Evolutionary conservation across 2,888 invertebrate species (phyloP).

Genomic region (Limenitis camilla): DNA sequence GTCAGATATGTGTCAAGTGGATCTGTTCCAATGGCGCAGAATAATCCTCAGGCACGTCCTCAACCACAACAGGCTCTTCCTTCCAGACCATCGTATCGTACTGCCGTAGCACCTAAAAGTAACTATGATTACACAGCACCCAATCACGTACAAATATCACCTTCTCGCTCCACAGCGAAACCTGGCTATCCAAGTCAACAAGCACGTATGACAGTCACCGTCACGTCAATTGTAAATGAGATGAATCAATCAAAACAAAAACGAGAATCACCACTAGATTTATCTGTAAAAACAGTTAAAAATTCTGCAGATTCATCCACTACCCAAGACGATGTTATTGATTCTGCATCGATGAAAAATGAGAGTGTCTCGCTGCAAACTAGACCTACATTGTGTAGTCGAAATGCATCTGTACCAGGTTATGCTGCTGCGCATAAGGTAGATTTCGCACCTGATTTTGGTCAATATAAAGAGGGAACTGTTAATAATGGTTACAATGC

Average conservation of each 20-base stretch:
- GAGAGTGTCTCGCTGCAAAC: conserved; percentile 48
- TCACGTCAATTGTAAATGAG: conserved; percentile 65
- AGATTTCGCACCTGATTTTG: conserved; percentile 85
- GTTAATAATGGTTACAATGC: conserved; percentile 38
- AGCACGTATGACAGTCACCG: conserved; percentile 66
- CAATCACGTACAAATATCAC: conserved; percentile 53
- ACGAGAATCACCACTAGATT: conserved; percentile 87
- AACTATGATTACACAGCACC: conserved; percentile 50
- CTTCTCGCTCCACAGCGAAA: conserved; percentile 51
- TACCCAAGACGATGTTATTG: conserved; percentile 77
- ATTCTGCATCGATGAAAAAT: conserved; percentile 57
- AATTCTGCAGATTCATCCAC: conserved; percentile 93
- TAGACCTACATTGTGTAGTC: conserved; percentile 45
- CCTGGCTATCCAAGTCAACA: conserved; percentile 60
- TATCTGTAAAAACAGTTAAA: conserved; percentile 91
- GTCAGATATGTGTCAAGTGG: conserved; percentile 45
- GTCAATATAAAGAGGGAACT: conserved; percentile 60
- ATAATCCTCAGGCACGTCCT: conserved; percentile 30
- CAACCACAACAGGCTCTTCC: conserved; percentile 27
- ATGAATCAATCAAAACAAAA: conserved; percentile 72
- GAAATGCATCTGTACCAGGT: conserved; percentile 38
- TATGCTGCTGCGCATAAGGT: conserved; percentile 78
- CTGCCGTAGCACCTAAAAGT: conserved; percentile 46
- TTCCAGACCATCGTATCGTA: conserved; percentile 45
- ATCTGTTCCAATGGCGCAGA: conserved; percentile 46